phyloP scores from a whole-genome alignment of 2,797 vertebrate species.

The Amphiprion clarkii region DNA sequence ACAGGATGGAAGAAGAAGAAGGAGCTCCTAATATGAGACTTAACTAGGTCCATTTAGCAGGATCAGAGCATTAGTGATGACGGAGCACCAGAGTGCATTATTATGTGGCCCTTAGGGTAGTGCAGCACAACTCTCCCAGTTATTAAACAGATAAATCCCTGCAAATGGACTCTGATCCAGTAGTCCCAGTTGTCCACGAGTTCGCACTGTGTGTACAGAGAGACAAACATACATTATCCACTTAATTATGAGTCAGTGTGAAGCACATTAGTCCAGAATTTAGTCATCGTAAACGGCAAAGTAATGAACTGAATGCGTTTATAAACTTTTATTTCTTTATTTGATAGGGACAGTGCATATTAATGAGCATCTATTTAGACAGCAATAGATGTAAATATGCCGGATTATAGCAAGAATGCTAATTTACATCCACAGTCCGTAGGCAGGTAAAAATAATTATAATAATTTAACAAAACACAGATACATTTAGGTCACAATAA shows the following conservation, averaged over 20 bases:
- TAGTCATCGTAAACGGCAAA: constrained; percentile 11
- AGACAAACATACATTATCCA: constrained; percentile 28
- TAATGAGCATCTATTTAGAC: too few species aligned
- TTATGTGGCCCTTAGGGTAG: constrained; percentile 72
- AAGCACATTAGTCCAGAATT: constrained; percentile 13
- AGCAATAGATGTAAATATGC: too few species aligned
- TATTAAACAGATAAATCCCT: constrained; percentile 84
- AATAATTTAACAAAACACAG: too few species aligned
- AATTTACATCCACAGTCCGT: too few species aligned
- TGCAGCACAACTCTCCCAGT: constrained; percentile 56
- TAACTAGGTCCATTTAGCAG: constrained; percentile 75
- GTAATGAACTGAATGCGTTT: not conserved
- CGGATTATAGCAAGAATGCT: too few species aligned
- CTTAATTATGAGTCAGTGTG: constrained; percentile 20
- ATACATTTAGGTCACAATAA: too few species aligned
- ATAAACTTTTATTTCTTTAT: too few species aligned
- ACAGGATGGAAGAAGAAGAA: constrained; percentile 54
- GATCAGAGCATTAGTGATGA: constrained; percentile 74
- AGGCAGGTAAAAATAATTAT: too few species aligned
- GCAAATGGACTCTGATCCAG: constrained; percentile 70
- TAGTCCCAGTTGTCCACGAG: constrained; percentile 49
- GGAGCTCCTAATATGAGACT: constrained; percentile 55
- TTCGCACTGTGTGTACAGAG: constrained; percentile 8
- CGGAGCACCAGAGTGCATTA: constrained; percentile 56
- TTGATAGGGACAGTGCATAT: too few species aligned